Evolutionary conservation across 2,888 invertebrate genomes (phyloP), one percentile per base, ranked within the genome.

Genomic region (Morpho deidamia): DNA sequence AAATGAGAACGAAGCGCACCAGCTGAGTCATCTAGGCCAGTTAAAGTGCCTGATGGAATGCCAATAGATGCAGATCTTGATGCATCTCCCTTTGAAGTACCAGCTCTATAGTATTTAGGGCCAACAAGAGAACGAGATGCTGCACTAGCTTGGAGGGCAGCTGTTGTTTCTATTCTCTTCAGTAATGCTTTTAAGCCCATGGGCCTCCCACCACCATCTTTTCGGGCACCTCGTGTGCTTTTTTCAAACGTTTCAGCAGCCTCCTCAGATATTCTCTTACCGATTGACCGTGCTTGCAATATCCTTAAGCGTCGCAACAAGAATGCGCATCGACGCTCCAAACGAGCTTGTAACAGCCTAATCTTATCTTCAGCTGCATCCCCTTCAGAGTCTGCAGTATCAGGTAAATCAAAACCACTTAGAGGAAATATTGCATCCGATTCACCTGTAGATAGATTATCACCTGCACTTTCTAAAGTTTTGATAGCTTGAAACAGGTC

Each of bases 191-290:
- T 88, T 11, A 89, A 65, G 0, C 89, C 87, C 60, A 85, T 72
- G 1, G 85, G 83, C 55, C 88, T 72, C 1, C 87, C 88, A 11
- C 78, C 80, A 33, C 88, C 91, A 70, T 89, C 89, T 66, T 89
- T 90, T 33, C 94, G 90, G 58, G 95, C 94, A 32, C 94, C 94
- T 70, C 93, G 91, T 60, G 95, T 94, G 62, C 95, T 92, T 51
- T 96, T 92, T 7, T 95, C 95, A 72, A 86, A 86, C 8, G 76
- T 77, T 52, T 80, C 81, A 14, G 93, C 91, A 9, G 95, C 92
- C 78, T 97, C 96, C 63, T 95, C 94, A 49, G 95, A 93, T 32
- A 94, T 90, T 76, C 96, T 95, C 59, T 93, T 93, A 7, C 96
- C 95, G 74, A 96, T 91, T 37, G 93, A 88, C 50, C 93, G 91